Conservation (phyloP, 1,140 invertebrate genomes). For the Homarus americanus region DNA sequence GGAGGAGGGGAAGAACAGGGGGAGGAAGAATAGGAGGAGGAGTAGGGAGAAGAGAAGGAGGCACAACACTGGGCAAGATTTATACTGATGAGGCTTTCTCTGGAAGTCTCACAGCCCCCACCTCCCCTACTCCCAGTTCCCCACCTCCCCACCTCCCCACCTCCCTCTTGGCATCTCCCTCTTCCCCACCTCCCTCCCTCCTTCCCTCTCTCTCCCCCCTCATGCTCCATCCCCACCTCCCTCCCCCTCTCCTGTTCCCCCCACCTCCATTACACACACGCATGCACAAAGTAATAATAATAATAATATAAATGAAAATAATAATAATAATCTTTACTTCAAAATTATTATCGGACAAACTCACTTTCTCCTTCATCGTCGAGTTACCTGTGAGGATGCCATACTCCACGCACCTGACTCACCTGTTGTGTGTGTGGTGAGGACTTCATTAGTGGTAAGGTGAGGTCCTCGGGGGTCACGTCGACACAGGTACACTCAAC, state of each 20-base stretch:
- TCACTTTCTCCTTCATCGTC: not conserved
- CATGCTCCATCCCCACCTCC: not conserved
- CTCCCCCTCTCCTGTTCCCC: not conserved
- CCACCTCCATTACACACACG: not conserved
- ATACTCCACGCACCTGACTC: not conserved
- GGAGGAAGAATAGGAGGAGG: not conserved
- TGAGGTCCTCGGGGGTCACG: too few species aligned
- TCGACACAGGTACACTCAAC: too few species aligned
- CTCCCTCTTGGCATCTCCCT: not conserved
- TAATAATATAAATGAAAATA: too few species aligned
- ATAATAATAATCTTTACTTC: too few species aligned
- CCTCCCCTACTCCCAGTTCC: too few species aligned
- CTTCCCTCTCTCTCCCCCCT: not conserved
- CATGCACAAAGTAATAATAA: too few species aligned
- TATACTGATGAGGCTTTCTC: not conserved
- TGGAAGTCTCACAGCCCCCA: too few species aligned
- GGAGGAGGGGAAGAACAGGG: too few species aligned
- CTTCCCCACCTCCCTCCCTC: not conserved
- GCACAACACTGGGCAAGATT: too few species aligned
- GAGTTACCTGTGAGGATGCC: not conserved
- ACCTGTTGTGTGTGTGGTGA: constrained; percentile 20
- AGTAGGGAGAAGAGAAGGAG: not conserved
- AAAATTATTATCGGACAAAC: too few species aligned
- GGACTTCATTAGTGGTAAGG: constrained; percentile 31
- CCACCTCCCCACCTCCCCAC: not conserved